Evolutionary conservation across 2,797 vertebrate genomes (phyloP), one percentile per base, ranked within the genome.

Genomic region (Poeciliopsis infans): DNA sequence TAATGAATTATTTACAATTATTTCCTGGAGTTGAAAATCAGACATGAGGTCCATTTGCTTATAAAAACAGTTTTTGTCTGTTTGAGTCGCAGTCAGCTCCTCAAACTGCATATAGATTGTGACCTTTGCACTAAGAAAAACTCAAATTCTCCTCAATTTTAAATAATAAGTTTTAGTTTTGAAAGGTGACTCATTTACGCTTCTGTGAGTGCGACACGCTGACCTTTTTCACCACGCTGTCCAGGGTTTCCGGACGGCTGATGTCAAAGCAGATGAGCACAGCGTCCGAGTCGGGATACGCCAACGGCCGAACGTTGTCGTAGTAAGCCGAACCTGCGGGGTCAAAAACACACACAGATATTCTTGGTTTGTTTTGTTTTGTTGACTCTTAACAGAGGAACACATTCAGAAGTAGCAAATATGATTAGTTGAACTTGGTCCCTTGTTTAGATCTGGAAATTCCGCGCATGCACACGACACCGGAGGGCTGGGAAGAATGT

Each of bases 201-300:
- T 74, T 72, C 15, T 36, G 57, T 16, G 82, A 79, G 86, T 64
- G 80, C 81, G 79, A 75, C 68, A 2, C 66, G 85, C 96, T 95
- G 88, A 99, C 98, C 97, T 99, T 99, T 90, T 99, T 99, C 88
- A 97, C 94, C 75, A 99, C 97, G 0, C 96, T 98, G 94, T 99
- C 97, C 93, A 98, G 91, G 0, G 97, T 99, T 89, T 99, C 97
- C 0, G 98, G 98, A 72, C 98, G 96, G 91, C 97, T 99, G 93
- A 99, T 97, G 93, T 99, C 98, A 0, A 99, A 99, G 93, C 98
- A 98, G 95, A 99, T 97, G 90, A 99, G 98, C 68, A 99, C 97
- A 0, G 98, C 98, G 0, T 99, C 98, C 0, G 97, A 96, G 88
- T 99, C 98, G 0, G 98, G 97, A 79, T 98, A 99, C 3, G 98